Evolutionary conservation across 2,888 invertebrate genomes (phyloP).

Genomic region (Brachypalpus laphriformis): DNA sequence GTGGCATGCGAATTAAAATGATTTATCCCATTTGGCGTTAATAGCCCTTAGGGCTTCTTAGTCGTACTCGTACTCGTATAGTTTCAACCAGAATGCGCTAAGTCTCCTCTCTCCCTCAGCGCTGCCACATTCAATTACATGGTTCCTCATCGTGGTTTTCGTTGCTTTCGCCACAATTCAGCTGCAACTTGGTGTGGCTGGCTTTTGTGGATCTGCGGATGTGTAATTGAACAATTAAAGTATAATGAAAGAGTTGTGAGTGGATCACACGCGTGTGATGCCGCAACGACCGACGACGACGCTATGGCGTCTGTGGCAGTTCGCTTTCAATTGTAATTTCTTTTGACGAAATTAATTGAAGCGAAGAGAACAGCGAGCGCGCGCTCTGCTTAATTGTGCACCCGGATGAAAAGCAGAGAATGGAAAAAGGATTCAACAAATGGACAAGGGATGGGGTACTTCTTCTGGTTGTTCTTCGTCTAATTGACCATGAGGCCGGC

Average conservation of each 20-base stretch:
- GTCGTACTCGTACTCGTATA: too few relatives aligned
- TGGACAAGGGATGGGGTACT: slow-evolving; percentile 31
- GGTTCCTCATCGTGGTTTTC: slow-evolving; percentile 26
- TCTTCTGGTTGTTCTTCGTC: slow-evolving; percentile 39
- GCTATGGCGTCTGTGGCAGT: slow-evolving; percentile 52
- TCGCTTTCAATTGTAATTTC: slow-evolving; percentile 68
- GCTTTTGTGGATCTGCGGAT: slow-evolving; percentile 53
- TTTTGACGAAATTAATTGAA: slow-evolving; percentile 73
- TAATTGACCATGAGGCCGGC: slow-evolving; percentile 62
- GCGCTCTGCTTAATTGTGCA: slow-evolving; percentile 59
- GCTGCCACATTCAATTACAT: slow-evolving; percentile 56
- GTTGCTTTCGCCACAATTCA: slow-evolving; percentile 9
- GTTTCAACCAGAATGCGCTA: slow-evolving; percentile 8
- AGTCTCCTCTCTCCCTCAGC: slow-evolving; percentile 11
- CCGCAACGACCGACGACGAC: slow-evolving; percentile 30
- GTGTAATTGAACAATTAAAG: slow-evolving; percentile 72
- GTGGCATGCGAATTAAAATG: slow-evolving; percentile 71
- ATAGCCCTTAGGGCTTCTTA: slow-evolving; percentile 57
- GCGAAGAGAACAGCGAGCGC: slow-evolving; percentile 52
- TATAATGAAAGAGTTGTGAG: slow-evolving; percentile 70
- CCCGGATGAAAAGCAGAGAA: slow-evolving; percentile 17
- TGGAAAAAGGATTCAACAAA: slow-evolving; percentile 44
- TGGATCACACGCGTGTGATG: slow-evolving; percentile 72
- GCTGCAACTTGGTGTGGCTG: slow-evolving; percentile 12
- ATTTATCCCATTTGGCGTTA: slow-evolving; percentile 70